Evolutionary conservation across 2,888 invertebrate species (phyloP), one percentile per base, ranked within the genome.

Genomic region (Zaprionus bogoriensis): DNA sequence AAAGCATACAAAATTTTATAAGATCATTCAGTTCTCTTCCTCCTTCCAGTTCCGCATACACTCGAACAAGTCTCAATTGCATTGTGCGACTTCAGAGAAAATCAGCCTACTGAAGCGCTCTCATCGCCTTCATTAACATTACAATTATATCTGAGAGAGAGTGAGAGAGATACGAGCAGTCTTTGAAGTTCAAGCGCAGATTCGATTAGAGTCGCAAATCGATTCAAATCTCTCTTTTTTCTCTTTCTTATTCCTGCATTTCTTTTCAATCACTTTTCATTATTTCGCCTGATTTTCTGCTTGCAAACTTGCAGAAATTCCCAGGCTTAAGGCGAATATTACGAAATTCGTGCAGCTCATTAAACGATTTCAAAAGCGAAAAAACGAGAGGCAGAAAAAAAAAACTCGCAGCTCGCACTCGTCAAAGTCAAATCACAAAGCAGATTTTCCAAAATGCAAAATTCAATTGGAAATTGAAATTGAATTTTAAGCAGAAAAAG

Each of bases 261-360:
- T 32, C 10, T 12, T 17, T 9, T 30, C 12, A 10, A n/a, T n/a
- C n/a, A n/a, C n/a, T n/a, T n/a, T n/a, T n/a, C n/a, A n/a, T n/a
- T 41, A 38, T 22, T 45, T 25, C 30, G 28, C 23, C 12, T 4
- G 41, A 45, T 60, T 70, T 81, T 77, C 36, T 85, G 79, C 74
- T 67, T n/a, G n/a, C 66, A 77, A 80, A 70, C 62, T 74, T 78
- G 80, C 86, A 74, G 67, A 85, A 72, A 66, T 59, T 69, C 64
- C 69, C 86, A 78, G 62, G 65, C 63, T 64, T 42, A 61, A 47
- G 38, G 20, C 38, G 19, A 30, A 55, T 59, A 70, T 86, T 79
- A 86, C 63, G 72, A 80, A 78, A 87, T 79, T 72, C 77, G 70
- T 74, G 74, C 67, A 74, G 58, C 58, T 86, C 85, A 86, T 86